Percentiles rank a stretch among this genome's conserved stretches.
Conservation (phyloP, 2,113 vertebrate genomes). For the Grantiella picta region DNA sequence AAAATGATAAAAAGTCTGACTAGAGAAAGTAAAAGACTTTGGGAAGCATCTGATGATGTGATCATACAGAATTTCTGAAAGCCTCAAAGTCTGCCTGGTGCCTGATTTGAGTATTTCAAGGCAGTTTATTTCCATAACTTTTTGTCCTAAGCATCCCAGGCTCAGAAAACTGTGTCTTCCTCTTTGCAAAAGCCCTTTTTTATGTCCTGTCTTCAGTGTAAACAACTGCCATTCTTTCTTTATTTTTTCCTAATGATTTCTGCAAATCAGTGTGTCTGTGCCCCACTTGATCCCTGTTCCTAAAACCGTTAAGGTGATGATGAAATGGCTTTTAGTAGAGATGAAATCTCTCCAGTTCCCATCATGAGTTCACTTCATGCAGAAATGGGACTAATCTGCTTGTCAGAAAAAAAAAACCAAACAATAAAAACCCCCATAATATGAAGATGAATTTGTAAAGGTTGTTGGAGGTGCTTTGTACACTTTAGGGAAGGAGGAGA, state of each 20-base stretch:
- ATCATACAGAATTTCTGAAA: not conserved
- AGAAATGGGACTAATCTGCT: not conserved
- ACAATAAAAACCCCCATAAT: accelerated
- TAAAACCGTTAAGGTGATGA: not conserved
- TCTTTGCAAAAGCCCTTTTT: not conserved
- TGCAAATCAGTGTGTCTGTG: not conserved
- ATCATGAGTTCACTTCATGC: not conserved
- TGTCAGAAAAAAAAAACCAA: not conserved
- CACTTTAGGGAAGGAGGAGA: not conserved
- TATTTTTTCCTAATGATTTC: not conserved
- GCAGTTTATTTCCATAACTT: not conserved
- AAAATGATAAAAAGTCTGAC: not conserved
- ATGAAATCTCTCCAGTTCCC: not conserved
- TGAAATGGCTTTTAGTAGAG: not conserved
- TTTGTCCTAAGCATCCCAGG: not conserved
- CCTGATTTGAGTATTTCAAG: not conserved
- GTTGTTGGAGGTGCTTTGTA: not conserved
- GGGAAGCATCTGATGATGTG: not conserved
- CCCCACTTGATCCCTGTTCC: not conserved
- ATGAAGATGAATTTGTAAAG: not conserved
- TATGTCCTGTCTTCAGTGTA: not conserved
- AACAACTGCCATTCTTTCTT: not conserved
- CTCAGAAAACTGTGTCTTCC: not conserved
- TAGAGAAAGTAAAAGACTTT: not conserved
- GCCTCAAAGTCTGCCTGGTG: not conserved